Evolutionary conservation across 2,113 vertebrate genomes (phyloP).

Genomic region (Pao palembangensis): DNA sequence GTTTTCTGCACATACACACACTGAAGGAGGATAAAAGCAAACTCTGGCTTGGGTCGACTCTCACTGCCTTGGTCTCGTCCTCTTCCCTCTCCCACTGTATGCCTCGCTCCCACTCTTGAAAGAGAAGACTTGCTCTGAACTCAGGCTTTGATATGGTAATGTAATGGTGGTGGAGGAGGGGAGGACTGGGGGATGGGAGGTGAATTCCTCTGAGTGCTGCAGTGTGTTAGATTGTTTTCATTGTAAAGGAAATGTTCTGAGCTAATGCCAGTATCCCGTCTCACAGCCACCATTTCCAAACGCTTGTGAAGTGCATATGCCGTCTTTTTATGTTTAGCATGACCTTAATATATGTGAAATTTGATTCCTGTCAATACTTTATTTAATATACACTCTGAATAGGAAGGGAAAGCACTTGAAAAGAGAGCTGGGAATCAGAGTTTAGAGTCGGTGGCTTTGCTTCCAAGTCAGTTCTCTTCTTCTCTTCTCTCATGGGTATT

Average conservation of each 20-base stretch:
- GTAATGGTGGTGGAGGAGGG: conserved; percentile 72
- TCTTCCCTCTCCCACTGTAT: conserved; percentile 59
- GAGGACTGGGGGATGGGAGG: conserved; percentile 73
- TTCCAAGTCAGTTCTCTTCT: conserved; percentile 57
- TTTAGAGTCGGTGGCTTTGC: conserved; percentile 57
- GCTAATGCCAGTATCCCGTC: conserved; percentile 66
- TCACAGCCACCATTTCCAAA: conserved; percentile 17
- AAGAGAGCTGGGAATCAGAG: conserved; percentile 56
- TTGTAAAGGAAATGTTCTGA: conserved; percentile 82
- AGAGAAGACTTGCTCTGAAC: conserved; percentile 81
- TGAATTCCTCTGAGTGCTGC: conserved; percentile 81
- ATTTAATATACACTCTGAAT: conserved; percentile 53
- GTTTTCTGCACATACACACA: conserved; percentile 47
- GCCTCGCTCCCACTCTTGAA: conserved; percentile 75
- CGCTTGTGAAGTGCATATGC: conserved; percentile 22
- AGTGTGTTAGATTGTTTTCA: conserved; percentile 82
- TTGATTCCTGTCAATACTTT: conserved; percentile 49
- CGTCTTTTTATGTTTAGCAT: conserved; percentile 59
- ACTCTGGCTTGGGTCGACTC: conserved; percentile 73
- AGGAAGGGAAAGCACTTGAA: conserved; percentile 37
- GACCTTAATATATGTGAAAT: conserved; percentile 58
- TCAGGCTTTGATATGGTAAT: conserved; percentile 84
- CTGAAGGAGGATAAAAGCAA: conserved; percentile 74
- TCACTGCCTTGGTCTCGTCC: conserved; percentile 71
- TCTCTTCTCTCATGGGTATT: conserved; percentile 65